Evolutionary conservation across 2,113 vertebrate genomes (phyloP), one percentile per base, ranked within the genome.

Genomic region (Entomyzon cyanotis): DNA sequence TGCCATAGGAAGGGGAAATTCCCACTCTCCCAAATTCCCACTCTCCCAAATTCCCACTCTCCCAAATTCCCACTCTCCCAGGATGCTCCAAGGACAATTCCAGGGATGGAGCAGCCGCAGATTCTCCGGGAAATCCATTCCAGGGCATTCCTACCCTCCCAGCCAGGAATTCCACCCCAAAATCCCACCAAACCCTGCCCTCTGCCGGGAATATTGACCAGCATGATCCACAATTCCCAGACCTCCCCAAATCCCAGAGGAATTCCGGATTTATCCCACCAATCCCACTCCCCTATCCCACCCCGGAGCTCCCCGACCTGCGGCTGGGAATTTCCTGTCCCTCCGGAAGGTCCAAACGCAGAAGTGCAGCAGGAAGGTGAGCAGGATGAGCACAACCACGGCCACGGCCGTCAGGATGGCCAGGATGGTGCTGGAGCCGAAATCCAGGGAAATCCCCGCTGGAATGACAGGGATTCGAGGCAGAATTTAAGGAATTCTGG

Each of bases 271-370:
- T 67, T 41, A 39, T 27, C 46, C 21, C 25, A 6, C 33, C 13
- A 15, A 49, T 59, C 22, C 47, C 18, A 22, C 47, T 58, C 12
- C 13, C 11, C 21, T 11, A 23, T 13, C 52, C 60, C 39, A 1
- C 41, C 44, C 53, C 9, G 27, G 69, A 47, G 12, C 1, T 16
- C 50, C 44, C 49, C 21, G 7, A 50, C 97, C 71, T 5, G 80
- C 60, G 19, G 15, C 15, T 7, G 16, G 0, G 42, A 10, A 8
- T 22, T 71, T 6, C 8, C 44, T 81, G 11, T 63, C 74, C 64
- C 47, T 70, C 63, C 82, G 96, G 71, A 98, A 92, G 12, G 89
- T 89, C 97, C 96, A 97, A 19, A 98, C 50, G 59, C 97, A 93
- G 62, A 98, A 53, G 50, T 94, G 85, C 19, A 98, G 86, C 74